These are phyloP conservation scores for Hyperoplus immaculatus DNA, from an alignment of 2,797 vertebrate species.

Conservation along the genomic window DNA sequence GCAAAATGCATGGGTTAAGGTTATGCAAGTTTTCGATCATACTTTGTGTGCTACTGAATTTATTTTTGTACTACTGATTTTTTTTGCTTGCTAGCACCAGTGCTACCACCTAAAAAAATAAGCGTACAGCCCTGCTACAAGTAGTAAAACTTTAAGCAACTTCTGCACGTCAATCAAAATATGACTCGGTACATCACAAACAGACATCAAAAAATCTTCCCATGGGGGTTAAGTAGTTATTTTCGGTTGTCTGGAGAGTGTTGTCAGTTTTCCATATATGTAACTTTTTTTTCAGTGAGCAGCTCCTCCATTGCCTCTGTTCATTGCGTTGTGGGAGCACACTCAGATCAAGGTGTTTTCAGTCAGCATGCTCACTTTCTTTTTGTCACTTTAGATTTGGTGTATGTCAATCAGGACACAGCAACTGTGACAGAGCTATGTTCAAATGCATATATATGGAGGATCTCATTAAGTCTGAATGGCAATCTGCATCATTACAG, in stretches of 20 bases:
- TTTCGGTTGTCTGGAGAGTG: conserved; percentile 1
- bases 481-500: conserved; percentile 3
- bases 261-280: no score
- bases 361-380: neutral
- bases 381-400: neutral
- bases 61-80: no score
- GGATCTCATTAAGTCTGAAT: neutral
- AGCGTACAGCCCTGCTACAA: no score
- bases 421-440: neutral
- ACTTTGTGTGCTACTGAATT: no score
- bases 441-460: neutral
- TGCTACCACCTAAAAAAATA: no score
- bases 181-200: neutral
- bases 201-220: neutral
- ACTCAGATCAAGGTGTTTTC: neutral
- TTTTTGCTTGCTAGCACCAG: no score
- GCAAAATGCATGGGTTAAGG: no score
- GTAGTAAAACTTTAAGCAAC: neutral
- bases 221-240: neutral
- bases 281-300: neutral
- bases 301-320: neutral
- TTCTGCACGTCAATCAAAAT: neutral
- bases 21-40: no score
- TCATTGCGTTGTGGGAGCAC: neutral
- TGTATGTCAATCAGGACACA: neutral